These are phyloP conservation scores for Coracias cyanogaster DNA, from an alignment of 2,797 vertebrate species.

Conservation along the genomic window DNA sequence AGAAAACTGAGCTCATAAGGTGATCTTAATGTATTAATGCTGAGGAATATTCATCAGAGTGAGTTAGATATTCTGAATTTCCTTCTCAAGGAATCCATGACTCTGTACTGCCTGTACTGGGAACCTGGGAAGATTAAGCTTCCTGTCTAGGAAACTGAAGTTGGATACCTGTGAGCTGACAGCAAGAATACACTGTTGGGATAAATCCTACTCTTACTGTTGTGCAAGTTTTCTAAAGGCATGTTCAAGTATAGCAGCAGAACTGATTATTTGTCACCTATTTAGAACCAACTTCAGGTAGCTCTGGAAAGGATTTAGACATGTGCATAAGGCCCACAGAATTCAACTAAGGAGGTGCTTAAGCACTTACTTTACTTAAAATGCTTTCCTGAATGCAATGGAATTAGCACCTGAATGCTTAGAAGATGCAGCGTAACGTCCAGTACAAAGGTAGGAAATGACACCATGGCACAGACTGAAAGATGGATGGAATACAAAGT, in stretches of 20 bases:
- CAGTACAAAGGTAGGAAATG: background rate
- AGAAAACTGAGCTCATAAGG: background rate
- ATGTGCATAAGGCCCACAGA: background rate
- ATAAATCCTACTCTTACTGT: background rate
- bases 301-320: background rate
- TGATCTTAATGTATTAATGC: slow-evolving; percentile 27
- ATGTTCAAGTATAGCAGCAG: background rate
- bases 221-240: background rate
- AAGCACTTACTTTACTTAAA: background rate
- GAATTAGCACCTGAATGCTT: background rate
- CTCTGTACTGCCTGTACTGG: background rate
- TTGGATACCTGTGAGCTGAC: background rate
- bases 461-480: background rate
- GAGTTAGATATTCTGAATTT: background rate
- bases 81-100: background rate
- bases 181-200: background rate
- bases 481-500: background rate
- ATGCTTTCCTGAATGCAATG: background rate
- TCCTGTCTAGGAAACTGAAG: background rate
- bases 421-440: background rate
- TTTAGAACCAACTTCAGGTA: background rate
- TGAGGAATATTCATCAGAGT: background rate
- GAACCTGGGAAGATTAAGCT: background rate
- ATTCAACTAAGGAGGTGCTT: background rate
- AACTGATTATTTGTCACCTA: background rate